Base-by-base conservation (phyloP, 1,140 invertebrate species). In the Hormaphis cornu region DNA sequence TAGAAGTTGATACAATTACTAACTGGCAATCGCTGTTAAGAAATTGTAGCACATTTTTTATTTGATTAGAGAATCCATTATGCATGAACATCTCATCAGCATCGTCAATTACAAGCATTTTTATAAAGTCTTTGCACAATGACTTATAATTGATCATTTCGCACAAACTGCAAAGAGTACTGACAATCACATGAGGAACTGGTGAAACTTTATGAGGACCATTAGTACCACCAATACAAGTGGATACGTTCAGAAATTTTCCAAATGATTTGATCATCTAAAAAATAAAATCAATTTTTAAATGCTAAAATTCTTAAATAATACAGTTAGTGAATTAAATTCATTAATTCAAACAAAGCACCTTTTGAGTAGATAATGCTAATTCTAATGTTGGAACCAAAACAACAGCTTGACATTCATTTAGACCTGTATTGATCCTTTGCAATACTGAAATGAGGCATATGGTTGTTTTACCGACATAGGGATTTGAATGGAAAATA, bases 311-410 rank as follows among this genome's bases (percentile, higher is more conserved):
- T 16, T 58, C 12, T 16, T n/a, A n/a, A n/a, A n/a, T n/a, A n/a
- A n/a, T n/a, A n/a, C n/a, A n/a, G n/a, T n/a, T n/a, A n/a, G n/a
- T n/a, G n/a, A n/a, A n/a, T n/a, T n/a, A n/a, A n/a, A n/a, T 30
- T 20, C 16, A 69, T 28, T 6, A 52, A 52, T 24, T 20, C n/a
- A n/a, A 30, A 52, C 16, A 10, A 53, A 28, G 20, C 33, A 56
- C 30, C 30, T 48, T 69, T 37, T 42, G 53, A 75, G 84, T 83
- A 79, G 88, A 86, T 75, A 86, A 83, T 52, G 86, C 86, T 76
- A 88, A 80, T 76, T 89, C 86, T 74, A 86, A 78, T 42, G 87
- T 88, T 18, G 87, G 87, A 22, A 86, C 86, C 72, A 88, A 78
- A 42, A 88, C 83, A 3, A 88, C 79, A 37, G 87, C 87, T 76